A percentile compares a stretch with the other conserved stretches of the same genome.
These are phyloP conservation scores for Rhadina sibilatrix DNA, from an alignment of 2,113 vertebrate genomes.

Conservation along the genomic window DNA sequence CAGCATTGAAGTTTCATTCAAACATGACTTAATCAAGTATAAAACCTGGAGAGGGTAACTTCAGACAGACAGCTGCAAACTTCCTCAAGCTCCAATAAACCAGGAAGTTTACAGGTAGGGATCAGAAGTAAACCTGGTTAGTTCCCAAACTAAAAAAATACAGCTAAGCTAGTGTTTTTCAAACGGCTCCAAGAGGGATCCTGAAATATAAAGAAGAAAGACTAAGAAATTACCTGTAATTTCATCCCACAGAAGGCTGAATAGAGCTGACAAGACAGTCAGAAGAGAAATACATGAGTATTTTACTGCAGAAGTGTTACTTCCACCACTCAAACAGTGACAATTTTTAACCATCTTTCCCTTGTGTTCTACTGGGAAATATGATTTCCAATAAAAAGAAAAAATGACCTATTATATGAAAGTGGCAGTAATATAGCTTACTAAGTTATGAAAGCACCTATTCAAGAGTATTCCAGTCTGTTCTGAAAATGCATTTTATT, in stretches of 20 bases:
- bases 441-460: background rate
- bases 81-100: background rate
- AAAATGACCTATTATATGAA: background rate
- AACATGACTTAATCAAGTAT: background rate
- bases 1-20: background rate
- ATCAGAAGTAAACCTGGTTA: background rate
- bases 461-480: background rate
- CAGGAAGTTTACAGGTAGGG: background rate
- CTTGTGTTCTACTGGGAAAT: background rate
- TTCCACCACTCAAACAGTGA: background rate
- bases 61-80: background rate
- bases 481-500: constrained; percentile 40
- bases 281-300: background rate
- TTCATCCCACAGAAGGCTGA: background rate
- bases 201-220: background rate
- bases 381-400: background rate
- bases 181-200: background rate
- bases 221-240: background rate
- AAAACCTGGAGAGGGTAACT: background rate
- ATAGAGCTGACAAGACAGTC: background rate
- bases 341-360: background rate
- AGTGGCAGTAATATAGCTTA: background rate
- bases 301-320: background rate
- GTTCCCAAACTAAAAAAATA: background rate
- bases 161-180: background rate